Evolutionary conservation across 1,140 invertebrate genomes (phyloP).

Genomic region (Calliopsis andreniformis): DNA sequence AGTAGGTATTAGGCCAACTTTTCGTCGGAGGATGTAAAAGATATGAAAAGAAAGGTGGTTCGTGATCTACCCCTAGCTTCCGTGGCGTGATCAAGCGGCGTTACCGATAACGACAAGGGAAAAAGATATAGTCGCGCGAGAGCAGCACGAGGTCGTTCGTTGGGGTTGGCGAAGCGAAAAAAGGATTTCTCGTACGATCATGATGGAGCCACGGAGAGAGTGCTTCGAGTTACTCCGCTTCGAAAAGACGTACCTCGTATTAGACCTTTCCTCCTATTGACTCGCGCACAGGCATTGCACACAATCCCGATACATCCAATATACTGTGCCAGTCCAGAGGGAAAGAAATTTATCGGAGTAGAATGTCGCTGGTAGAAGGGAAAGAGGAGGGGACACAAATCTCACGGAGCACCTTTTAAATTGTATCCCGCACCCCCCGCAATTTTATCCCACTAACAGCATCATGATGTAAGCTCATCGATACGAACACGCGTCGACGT

Average conservation of each 20-base stretch:
- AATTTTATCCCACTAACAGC: too few relatives aligned
- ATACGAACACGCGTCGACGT: background rate
- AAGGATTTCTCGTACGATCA: conserved; percentile 50
- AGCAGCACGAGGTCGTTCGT: conserved; percentile 34
- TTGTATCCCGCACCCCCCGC: background rate
- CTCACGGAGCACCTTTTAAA: background rate
- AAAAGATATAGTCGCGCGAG: background rate
- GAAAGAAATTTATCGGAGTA: background rate
- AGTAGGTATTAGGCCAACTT: background rate
- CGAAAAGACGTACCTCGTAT: conserved; percentile 45
- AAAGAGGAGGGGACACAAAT: background rate
- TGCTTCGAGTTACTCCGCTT: conserved; percentile 38
- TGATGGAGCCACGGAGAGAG: conserved; percentile 57
- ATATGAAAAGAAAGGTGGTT: background rate
- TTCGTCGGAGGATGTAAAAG: background rate
- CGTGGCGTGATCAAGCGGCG: conserved; percentile 25
- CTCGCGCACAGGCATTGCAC: conserved; percentile 29
- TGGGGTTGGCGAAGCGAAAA: conserved; percentile 47
- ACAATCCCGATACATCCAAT: conserved; percentile 12
- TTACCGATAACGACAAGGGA: conserved; percentile 43
- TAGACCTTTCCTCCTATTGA: conserved; percentile 58
- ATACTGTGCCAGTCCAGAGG: background rate
- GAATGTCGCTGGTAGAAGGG: background rate
- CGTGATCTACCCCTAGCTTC: background rate
- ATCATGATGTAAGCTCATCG: background rate